Evolutionary conservation across 2,113 vertebrate genomes (phyloP), one percentile per base, ranked within the genome.

Genomic region (Mystacornis crossleyi): DNA sequence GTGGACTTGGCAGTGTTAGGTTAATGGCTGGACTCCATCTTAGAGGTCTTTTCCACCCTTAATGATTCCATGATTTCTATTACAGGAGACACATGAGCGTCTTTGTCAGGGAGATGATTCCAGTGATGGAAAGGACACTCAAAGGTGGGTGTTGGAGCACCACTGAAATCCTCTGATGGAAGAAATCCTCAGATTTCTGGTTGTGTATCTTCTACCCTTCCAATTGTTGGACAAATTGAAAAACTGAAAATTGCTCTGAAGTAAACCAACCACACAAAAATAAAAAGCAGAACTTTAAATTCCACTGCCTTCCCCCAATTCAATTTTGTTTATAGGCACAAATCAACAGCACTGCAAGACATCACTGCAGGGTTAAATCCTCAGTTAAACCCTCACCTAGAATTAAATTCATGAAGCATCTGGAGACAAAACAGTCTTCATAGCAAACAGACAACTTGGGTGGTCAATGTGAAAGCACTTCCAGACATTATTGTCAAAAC

Each of bases 221-320:
- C 34, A 86, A 4, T 1, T 73, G 47, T 34, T 84, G 20, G n/a
- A n/a, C n/a, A n/a, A n/a, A n/a, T n/a, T n/a, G 24, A 58, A 7
- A 70, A 67, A 54, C 13, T 14, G 29, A 48, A 88, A 82, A 67
- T 26, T 33, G 34, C 62, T 83, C 55, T 3, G 3, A 90, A 58
- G 42, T 14, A 60, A 95, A 42, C 8, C 21, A 79, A 75, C 17
- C 38, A 50, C 25, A 38, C 28, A 78, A 61, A 87, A 72, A 48
- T 14, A 25, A 70, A 55, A 70, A 73, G 8, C 7, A 62, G 25
- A 69, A 43, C 51, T 83, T 70, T 36, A 38, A 50, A 70, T 36
- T 24, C 26, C n/a, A 29, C 4, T 3, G 9, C 2, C 1, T 7
- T 20, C 5, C 24, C 19, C 5, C 6, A 4, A 4, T 8, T 5